Evolutionary conservation across 2,797 vertebrate species (phyloP), one percentile per base, ranked within the genome.

Genomic region (Rhinogobio ventralis): DNA sequence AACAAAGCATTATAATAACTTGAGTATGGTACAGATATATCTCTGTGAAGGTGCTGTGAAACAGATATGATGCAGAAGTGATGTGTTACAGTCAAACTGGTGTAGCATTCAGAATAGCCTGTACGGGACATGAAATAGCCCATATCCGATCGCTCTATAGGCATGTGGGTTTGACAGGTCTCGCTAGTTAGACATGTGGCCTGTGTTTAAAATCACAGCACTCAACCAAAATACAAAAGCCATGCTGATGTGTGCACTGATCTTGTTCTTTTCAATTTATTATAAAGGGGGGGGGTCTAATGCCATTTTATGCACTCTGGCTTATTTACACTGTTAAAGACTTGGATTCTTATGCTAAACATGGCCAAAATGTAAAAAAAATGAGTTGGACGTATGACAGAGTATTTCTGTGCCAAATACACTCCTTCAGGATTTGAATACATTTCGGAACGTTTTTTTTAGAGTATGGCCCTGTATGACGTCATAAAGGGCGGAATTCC

Each of bases 91-190:
- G 73, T 68, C 36, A 25, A 77, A 83, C 67, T 23, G 11, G 60
- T 30, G 62, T 36, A 67, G 51, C 15, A 68, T 84, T 78, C n/a
- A 46, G 36, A 68, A 69, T n/a, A 55, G 49, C 25, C 67, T 7
- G 46, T 45, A 8, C 13, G 2, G 36, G 64, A 78, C 36, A 83
- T 39, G 17, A 42, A 77, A 83, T 83, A 83, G n/a, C 25, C 73
- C 49, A 57, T 78, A 84, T 84, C 82, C 20, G 20, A 78, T 84
- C 49, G 25, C 82, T 68, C 11, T 23, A 17, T 30, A 78, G 25
- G 73, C 64, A 78, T 60, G 64, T 49, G 74, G 51, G 25, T 46
- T 69, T 77, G 64, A 46, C 64, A 42, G 67, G 57, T 39, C 57
- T 76, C 33, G 33, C n/a, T 55, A 53, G 30, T 42, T 39, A 53